Evolutionary conservation across 2,113 vertebrate species (phyloP), one percentile per base, ranked within the genome.

Genomic region (Lichenostomus cassidix): DNA sequence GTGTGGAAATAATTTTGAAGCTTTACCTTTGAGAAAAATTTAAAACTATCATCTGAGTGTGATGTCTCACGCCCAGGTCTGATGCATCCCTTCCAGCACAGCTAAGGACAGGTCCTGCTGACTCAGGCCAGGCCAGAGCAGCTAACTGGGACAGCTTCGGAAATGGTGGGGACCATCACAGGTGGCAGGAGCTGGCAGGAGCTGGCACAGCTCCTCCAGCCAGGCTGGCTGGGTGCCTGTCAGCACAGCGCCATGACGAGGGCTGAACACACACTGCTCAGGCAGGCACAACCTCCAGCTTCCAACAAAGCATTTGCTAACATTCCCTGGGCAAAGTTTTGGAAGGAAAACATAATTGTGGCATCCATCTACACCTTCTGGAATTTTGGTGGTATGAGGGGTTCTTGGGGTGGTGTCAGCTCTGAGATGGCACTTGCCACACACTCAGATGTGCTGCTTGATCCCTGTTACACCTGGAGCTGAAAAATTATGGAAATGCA

Each of bases 71-170:
- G 49, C 70, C 49, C n/a, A 37, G 42, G 68, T 33, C 35, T 41
- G 79, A 29, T 29, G 84, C 49, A 35, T 53, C 59, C 25, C 31
- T 69, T 73, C 87, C 76, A 90, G 91, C 8, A 1, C 59, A 31
- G 52, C 22, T 69, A 46, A 95, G 95, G 84, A 90, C 17, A 78
- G 90, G 59, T 87, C 73, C 79, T 2, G 3, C 87, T 60, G n/a
- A 83, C 95, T 89, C 92, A 70, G 95, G 23, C 89, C 33, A 47
- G 78, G 94, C 90, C 93, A 90, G 85, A 92, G 35, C 42, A 63
- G 80, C 56, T 21, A 5, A 33, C 9, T 7, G 50, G 94, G 77
- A 82, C 27, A 58, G 92, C 83, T 94, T 70, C 5, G 24, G 95
- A 75, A 95, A 63, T 15, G 50, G 64, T 65, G 65, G 91, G 65